Evolutionary conservation across 2,888 invertebrate genomes (phyloP).

Genomic region (Xestia rhomboidea): DNA sequence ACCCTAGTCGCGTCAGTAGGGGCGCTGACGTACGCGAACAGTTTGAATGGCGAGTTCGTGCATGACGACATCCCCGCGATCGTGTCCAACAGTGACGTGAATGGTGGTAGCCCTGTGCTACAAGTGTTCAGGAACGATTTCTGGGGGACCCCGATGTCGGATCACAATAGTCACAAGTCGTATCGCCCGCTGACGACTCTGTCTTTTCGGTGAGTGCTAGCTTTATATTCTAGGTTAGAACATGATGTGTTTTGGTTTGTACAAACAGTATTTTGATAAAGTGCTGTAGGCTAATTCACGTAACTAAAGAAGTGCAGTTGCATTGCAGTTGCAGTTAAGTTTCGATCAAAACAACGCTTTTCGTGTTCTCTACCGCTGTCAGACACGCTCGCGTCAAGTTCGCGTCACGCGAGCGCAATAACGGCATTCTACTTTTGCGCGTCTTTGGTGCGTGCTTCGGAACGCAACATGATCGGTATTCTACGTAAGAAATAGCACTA

Average conservation of each 20-base stretch:
- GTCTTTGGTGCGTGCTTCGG: too few relatives aligned
- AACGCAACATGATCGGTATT: too few relatives aligned
- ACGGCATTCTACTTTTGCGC: too few relatives aligned
- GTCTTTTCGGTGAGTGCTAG: conserved; percentile 94
- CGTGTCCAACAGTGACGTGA: conserved; percentile 95
- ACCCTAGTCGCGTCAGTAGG: conserved; percentile 92
- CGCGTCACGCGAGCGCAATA: too few relatives aligned
- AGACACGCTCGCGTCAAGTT: too few relatives aligned
- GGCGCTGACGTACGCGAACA: conserved; percentile 93
- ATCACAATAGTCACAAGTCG: conserved; percentile 95
- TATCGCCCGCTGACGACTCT: conserved; percentile 96
- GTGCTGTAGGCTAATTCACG: too few relatives aligned
- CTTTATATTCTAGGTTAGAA: not conserved
- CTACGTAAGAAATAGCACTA: too few relatives aligned
- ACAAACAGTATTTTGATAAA: not conserved
- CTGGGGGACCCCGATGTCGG: conserved; percentile 97
- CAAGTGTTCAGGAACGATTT: conserved; percentile 95
- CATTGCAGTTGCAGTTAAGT: too few relatives aligned
- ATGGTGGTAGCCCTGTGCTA: conserved; percentile 91
- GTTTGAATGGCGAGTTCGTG: conserved; percentile 95
- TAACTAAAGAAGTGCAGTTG: too few relatives aligned
- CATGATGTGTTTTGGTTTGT: not conserved
- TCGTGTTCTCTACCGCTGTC: too few relatives aligned
- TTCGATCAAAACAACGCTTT: too few relatives aligned
- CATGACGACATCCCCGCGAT: conserved; percentile 97